Conservation (phyloP, 1,140 invertebrate genomes). For the Drosophila pseudoobscura region DNA sequence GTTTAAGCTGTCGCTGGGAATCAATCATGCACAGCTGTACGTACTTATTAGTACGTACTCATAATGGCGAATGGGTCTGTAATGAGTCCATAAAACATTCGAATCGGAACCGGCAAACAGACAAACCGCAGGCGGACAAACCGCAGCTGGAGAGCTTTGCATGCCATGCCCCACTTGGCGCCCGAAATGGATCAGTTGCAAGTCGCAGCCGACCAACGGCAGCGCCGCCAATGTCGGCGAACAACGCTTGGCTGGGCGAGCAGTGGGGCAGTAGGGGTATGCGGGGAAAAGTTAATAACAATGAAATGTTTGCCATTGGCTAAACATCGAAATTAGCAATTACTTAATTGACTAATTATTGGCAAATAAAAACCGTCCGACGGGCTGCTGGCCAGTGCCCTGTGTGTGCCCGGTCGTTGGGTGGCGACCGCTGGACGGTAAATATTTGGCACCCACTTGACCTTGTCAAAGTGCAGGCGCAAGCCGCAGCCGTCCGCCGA, state of each 20-base stretch:
- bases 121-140: conserved; percentile 7
- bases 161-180: conserved; percentile 26
- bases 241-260: conserved; percentile 30
- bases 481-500: not conserved
- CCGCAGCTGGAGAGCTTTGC: not conserved
- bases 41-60: too few species aligned
- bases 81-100: not conserved
- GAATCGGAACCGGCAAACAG: not conserved
- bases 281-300: conserved; percentile 47
- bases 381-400: not conserved
- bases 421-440: conserved; percentile 30
- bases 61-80: too few species aligned
- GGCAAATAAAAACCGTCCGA: conserved; percentile 47
- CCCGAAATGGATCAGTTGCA: conserved; percentile 22
- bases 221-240: conserved; percentile 17
- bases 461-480: conserved; percentile 48
- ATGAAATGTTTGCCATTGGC: conserved; percentile 49
- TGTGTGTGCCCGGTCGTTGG: conserved; percentile 21
- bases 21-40: conserved; percentile 4
- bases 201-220: conserved; percentile 3
- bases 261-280: not conserved
- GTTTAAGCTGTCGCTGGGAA: conserved; percentile 3
- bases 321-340: conserved; percentile 66
- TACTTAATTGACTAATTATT: conserved; percentile 72
- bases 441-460: conserved; percentile 67